A percentile compares a stretch with the other conserved stretches of the same genome.
These are phyloP conservation scores for Microhierax caerulescens DNA, from an alignment of 2,797 vertebrate species.

Conservation along the genomic window DNA sequence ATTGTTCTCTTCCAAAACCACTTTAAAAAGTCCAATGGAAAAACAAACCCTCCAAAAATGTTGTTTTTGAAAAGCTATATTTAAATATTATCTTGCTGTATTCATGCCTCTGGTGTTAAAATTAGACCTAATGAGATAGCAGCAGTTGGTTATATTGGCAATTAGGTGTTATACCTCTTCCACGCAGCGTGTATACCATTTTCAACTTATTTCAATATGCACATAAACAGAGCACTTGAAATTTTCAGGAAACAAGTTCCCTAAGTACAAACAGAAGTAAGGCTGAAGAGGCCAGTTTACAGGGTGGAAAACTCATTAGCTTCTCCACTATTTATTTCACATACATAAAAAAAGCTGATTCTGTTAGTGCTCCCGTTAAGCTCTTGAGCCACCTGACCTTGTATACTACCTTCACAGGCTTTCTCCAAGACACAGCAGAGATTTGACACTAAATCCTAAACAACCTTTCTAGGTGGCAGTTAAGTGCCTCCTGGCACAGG, in stretches of 20 bases:
- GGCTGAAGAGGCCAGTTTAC: not conserved
- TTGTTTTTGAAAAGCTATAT: not conserved
- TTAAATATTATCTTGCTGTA: not conserved
- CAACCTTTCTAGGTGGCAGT: not conserved
- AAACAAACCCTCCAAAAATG: not conserved
- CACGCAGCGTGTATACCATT: not conserved
- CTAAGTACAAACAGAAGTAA: not conserved
- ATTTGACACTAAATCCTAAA: not conserved
- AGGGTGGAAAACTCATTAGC: not conserved
- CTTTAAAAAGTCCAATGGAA: not conserved
- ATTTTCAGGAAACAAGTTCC: not conserved
- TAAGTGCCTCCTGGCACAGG: accelerated
- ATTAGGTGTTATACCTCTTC: not conserved
- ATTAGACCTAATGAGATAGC: not conserved
- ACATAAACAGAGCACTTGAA: not conserved
- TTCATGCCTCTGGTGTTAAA: not conserved
- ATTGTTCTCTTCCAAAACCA: not conserved
- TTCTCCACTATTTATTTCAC: not conserved
- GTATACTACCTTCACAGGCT: not conserved
- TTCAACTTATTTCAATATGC: not conserved
- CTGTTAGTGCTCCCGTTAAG: not conserved
- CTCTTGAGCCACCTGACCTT: not conserved
- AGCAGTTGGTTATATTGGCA: not conserved
- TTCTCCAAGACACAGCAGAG: not conserved
- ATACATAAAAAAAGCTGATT: not conserved